Percentiles rank a stretch among this genome's conserved stretches.
These are phyloP conservation scores for Mustela lutreola DNA, from an alignment of 2,113 vertebrate species.

Conservation along the genomic window DNA sequence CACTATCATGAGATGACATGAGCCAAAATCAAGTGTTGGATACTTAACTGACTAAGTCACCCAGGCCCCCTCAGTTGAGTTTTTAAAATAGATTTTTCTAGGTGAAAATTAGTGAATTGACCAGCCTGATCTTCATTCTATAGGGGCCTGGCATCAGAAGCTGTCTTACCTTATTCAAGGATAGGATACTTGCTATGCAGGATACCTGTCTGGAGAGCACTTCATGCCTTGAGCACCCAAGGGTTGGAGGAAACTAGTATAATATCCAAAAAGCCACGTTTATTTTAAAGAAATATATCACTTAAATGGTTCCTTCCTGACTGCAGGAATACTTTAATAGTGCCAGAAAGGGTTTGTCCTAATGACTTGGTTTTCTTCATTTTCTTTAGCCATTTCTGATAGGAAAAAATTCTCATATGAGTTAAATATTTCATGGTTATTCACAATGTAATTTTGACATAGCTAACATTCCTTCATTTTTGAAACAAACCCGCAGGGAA, in stretches of 20 bases:
- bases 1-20: neutral
- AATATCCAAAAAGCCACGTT: neutral
- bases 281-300: neutral
- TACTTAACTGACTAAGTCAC: neutral
- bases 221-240: neutral
- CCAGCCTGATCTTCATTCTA: neutral
- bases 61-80: neutral
- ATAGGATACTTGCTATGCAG: fast-evolving
- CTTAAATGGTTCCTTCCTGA: neutral
- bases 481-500: conserved; percentile 14
- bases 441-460: conserved; percentile 26
- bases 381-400: conserved; percentile 28
- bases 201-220: neutral
- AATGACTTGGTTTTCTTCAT: neutral
- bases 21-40: neutral
- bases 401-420: neutral
- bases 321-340: neutral
- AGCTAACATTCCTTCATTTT: neutral
- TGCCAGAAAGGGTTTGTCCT: neutral
- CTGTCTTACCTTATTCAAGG: neutral
- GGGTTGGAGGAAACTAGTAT: neutral
- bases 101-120: neutral
- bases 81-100: conserved; percentile 24
- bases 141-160: neutral
- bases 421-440: conserved; percentile 51